A percentile compares a stretch with the other conserved stretches of the same genome.
phyloP scores from a whole-genome alignment of 1,140 invertebrate genomes.

The Megalonaias nervosa region DNA sequence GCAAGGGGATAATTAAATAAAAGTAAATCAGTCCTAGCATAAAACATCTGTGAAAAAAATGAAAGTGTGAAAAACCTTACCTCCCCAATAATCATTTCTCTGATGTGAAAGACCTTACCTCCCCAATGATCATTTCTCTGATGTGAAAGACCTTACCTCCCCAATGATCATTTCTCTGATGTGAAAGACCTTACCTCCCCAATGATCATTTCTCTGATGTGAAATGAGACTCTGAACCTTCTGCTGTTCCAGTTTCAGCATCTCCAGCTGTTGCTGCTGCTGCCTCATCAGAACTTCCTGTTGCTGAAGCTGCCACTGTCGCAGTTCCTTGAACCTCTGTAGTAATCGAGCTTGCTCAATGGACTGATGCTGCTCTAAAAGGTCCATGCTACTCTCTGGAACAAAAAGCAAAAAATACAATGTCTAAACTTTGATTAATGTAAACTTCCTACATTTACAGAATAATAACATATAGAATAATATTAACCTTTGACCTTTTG shows the following conservation, averaged over 20 bases:
- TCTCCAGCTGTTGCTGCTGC: conserved; percentile 61
- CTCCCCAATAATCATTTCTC: conserved; percentile 46
- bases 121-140: conserved; percentile 53
- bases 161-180: conserved; percentile 52
- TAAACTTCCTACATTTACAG: not conserved
- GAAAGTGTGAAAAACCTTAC: conserved; percentile 7
- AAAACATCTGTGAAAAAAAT: not conserved
- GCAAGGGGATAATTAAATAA: too few species aligned
- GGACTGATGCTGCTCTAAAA: conserved; percentile 59
- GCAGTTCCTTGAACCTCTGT: conserved; percentile 62
- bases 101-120: conserved; percentile 44
- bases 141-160: conserved; percentile 38
- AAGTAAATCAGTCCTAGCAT: too few species aligned
- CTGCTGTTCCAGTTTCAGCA: conserved; percentile 57
- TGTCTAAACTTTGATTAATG: not conserved
- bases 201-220: conserved; percentile 51
- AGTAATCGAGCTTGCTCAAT: conserved; percentile 59
- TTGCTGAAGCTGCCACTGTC: conserved; percentile 64
- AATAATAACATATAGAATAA: too few species aligned
- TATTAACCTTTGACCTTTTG: too few species aligned
- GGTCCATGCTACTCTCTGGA: conserved; percentile 40
- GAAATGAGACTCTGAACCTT: conserved; percentile 56
- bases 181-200: conserved; percentile 40
- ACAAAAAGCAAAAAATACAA: not conserved
- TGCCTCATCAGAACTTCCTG: conserved; percentile 65